Conservation (phyloP, 1,140 invertebrate species). For the Papilio helenus region DNA sequence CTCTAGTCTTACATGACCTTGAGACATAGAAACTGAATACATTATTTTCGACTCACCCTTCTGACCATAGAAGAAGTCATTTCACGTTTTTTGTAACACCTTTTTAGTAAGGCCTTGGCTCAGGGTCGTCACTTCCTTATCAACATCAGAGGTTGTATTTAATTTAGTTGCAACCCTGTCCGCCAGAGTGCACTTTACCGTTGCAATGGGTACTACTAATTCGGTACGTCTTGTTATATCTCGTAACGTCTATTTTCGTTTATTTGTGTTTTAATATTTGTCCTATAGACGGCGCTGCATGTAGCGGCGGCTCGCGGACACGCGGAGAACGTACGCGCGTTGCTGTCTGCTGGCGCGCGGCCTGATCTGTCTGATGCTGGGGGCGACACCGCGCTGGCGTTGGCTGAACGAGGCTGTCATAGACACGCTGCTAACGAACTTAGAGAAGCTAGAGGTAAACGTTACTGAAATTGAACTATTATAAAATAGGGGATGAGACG, state of each 20-base stretch:
- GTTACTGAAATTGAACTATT: conserved; percentile 41
- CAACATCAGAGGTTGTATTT: background rate
- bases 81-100: background rate
- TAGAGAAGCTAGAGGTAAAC: conserved; percentile 86
- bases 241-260: background rate
- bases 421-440: conserved; percentile 86
- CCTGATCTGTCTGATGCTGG: conserved; percentile 84
- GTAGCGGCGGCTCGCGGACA: conserved; percentile 92
- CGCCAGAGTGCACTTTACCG: background rate
- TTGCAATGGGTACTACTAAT: background rate
- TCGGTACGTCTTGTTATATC: conserved; percentile 6
- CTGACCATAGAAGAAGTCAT: background rate
- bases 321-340: conserved; percentile 86
- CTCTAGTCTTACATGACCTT: background rate
- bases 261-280: conserved; percentile 41
- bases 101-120: conserved; percentile 1
- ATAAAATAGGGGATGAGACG: too few species aligned
- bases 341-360: conserved; percentile 88
- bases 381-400: conserved; percentile 88
- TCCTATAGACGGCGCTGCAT: conserved; percentile 89
- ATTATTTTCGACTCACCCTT: background rate
- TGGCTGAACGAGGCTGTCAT: conserved; percentile 90
- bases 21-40: background rate
- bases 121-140: conserved; percentile 4
- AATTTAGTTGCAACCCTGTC: background rate